phyloP scores from a whole-genome alignment of 2,113 vertebrate genomes.

The Candoia aspera region DNA sequence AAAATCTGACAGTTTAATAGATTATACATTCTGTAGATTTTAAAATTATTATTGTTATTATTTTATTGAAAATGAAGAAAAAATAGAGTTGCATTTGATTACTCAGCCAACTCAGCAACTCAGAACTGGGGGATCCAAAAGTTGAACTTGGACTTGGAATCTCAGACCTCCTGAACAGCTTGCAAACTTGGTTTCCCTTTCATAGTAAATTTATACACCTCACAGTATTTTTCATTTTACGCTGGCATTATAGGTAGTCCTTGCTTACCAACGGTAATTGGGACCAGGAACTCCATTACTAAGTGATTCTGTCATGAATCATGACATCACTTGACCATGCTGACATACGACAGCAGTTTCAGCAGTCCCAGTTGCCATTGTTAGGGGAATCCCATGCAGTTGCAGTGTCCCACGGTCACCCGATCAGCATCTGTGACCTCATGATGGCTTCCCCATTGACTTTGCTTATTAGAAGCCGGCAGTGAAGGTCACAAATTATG shows the following conservation, averaged over 20 bases:
- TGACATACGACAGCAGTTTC: not conserved
- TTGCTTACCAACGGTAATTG: not conserved
- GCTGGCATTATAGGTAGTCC: not conserved
- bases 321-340: not conserved
- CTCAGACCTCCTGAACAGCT: not conserved
- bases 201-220: not conserved
- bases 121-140: not conserved
- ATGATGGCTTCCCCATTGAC: not conserved
- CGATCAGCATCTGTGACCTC: not conserved
- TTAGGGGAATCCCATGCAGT: not conserved
- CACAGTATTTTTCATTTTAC: not conserved
- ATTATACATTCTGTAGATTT: too few relatives aligned
- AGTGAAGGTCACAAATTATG: not conserved
- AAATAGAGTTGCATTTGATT: not conserved
- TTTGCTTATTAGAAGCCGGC: not conserved
- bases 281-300: not conserved
- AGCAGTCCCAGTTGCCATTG: not conserved
- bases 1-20: too few relatives aligned
- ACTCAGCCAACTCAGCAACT: not conserved
- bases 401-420: not conserved
- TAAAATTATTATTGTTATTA: too few relatives aligned
- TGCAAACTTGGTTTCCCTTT: not conserved
- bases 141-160: not conserved
- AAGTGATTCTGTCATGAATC: not conserved
- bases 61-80: not conserved